A percentile compares a stretch with the other conserved stretches of the same genome.
phyloP scores from a whole-genome alignment of 1,140 invertebrate species.

The Aphidius ervi region DNA sequence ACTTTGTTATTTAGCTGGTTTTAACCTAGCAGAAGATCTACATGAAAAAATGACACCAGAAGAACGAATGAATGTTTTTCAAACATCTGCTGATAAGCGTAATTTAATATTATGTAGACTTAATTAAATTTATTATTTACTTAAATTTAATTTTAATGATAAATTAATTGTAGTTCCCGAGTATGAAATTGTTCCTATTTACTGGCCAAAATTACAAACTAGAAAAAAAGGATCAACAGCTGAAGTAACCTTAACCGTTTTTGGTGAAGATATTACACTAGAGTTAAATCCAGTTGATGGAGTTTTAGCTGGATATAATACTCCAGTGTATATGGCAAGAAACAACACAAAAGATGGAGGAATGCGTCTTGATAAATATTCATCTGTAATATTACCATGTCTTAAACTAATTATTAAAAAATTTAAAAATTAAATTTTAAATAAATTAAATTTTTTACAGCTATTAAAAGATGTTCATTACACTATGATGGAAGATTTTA shows the following conservation, averaged over 20 bases:
- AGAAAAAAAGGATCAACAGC: not conserved
- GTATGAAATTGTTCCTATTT: slow-evolving; percentile 15
- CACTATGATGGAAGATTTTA: not conserved
- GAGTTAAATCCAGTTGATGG: slow-evolving; percentile 18
- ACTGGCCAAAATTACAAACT: slow-evolving; percentile 15
- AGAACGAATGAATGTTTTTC: not conserved
- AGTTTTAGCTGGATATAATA: slow-evolving; percentile 13
- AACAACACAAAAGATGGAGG: no score
- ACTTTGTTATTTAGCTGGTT: no score
- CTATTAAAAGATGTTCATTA: not conserved
- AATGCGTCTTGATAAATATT: not conserved
- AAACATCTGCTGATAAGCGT: not conserved
- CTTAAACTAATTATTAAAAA: not conserved
- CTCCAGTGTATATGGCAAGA: slow-evolving; percentile 12
- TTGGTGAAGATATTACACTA: slow-evolving; percentile 15
- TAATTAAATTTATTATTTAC: not conserved
- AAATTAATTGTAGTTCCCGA: slow-evolving; percentile 15
- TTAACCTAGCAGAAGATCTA: not conserved
- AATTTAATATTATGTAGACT: not conserved
- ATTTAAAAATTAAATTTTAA: not conserved
- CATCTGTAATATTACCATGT: not conserved
- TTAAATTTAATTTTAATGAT: not conserved
- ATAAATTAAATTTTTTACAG: not conserved
- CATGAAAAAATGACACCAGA: slow-evolving; percentile 2
- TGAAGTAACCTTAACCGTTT: slow-evolving; percentile 10